phyloP scores from a whole-genome alignment of 2,113 vertebrate species.

The Leiothrix lutea region DNA sequence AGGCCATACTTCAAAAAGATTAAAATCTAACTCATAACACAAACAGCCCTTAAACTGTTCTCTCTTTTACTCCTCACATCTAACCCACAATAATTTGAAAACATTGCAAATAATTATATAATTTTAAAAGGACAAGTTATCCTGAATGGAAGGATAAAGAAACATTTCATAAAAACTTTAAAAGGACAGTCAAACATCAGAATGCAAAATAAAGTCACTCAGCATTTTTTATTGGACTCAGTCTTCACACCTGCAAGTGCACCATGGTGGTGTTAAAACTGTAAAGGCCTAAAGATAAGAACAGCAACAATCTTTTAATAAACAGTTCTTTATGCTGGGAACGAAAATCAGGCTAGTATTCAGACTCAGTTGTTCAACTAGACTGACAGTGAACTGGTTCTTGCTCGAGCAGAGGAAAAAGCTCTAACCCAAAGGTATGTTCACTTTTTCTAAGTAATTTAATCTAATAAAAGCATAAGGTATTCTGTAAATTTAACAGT shows the following conservation, averaged over 20 bases:
- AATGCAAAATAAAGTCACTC: background rate
- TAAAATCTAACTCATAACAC: background rate
- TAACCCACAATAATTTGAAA: background rate
- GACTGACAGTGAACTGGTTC: background rate
- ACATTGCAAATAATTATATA: background rate
- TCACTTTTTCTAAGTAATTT: background rate
- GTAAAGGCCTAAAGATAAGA: background rate
- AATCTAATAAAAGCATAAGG: background rate
- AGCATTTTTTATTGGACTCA: background rate
- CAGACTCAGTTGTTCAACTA: background rate
- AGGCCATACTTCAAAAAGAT: background rate
- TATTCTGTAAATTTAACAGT: background rate
- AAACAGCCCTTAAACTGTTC: background rate
- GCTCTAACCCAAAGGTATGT: fast-evolving
- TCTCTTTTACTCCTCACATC: background rate
- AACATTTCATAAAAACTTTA: background rate
- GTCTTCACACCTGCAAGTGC: background rate
- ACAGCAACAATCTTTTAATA: background rate
- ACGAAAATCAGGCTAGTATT: background rate
- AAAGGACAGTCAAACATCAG: background rate
- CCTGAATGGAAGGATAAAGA: background rate
- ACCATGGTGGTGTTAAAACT: background rate
- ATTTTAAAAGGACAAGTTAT: background rate
- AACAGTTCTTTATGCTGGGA: background rate
- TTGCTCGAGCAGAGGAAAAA: background rate